Evolutionary conservation across 1,140 invertebrate genomes (phyloP), one percentile per base, ranked within the genome.

Genomic region (Amyelois transitella): DNA sequence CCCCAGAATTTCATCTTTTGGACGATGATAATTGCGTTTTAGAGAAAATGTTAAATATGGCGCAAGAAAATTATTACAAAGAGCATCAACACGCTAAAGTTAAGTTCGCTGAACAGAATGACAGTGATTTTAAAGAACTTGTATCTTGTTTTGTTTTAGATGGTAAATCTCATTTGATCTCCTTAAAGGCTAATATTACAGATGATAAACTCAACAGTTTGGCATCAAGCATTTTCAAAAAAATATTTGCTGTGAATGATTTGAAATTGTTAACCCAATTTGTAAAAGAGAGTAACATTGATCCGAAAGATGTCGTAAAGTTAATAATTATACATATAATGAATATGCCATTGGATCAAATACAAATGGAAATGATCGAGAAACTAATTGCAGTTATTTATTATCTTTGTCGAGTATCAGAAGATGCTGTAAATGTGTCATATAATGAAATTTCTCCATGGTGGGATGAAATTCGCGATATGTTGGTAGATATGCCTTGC

Each of bases 401-500:
- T 50, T 75, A 82, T 53, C 54, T 90, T n/a, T 83, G 87, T 22
- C 75, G 75, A 55, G 77, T 69, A n/a, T 72, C 75, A 19, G 75
- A 83, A 17, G 74, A 88, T 6, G 85, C 87, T 18, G 76, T 80
- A 2, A 67, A 80, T 51, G 69, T 83, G 10, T 90, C 89, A 43
- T 93, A 94, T 58, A 93, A 93, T 75, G 90, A 92, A 60, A 89
- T 91, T 25, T 94, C 93, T 0, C 76, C 84, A 0, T 96, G 94
- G 93, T 96, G 95, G 95, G 90, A 91, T 66, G 87, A 91, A 43
- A 91, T 95, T 25, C 88, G 94, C n/a, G 89, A 91, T 55, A 86
- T 92, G 62, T 88, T 96, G 19, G 89, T 92, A 2, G 91, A 94
- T 56, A 93, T 93, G 64, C 82, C 89, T 6, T 92, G 93, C 73